Evolutionary conservation across 1,140 invertebrate genomes (phyloP).

Genomic region (Belonocnema kinseyi): DNA sequence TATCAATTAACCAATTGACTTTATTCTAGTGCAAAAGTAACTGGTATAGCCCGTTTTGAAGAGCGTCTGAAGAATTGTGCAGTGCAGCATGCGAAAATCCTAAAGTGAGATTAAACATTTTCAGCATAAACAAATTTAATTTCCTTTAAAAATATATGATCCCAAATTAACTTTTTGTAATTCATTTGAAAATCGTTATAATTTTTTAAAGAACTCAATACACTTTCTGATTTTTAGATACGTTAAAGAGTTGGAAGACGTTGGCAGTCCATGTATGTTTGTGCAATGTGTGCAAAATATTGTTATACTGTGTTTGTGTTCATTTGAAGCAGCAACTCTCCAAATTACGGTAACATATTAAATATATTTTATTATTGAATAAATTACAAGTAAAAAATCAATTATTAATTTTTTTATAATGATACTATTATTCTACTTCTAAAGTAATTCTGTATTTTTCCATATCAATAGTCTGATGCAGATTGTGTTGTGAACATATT

Average conservation of each 20-base stretch:
- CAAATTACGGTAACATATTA: slow-evolving; percentile 56
- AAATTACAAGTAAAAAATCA: background rate
- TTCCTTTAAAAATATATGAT: background rate
- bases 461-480: slow-evolving; percentile 55
- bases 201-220: background rate
- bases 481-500: slow-evolving; percentile 54
- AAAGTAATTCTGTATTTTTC: slow-evolving; percentile 24
- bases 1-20: background rate
- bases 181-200: background rate
- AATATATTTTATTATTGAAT: background rate
- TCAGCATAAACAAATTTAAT: background rate
- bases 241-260: slow-evolving; percentile 49
- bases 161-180: background rate
- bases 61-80: background rate
- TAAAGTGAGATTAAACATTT: background rate
- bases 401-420: too few species aligned
- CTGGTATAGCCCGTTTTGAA: background rate
- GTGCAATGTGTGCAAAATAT: slow-evolving; percentile 63
- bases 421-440: background rate
- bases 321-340: slow-evolving; percentile 58
- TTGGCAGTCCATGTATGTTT: slow-evolving; percentile 63
- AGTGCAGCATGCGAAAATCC: background rate
- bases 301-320: slow-evolving; percentile 61
- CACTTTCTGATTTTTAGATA: slow-evolving; percentile 51
- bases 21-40: background rate